A percentile compares a stretch with the other conserved stretches of the same genome.
These are phyloP conservation scores for Argyra leucocephala DNA, from an alignment of 2,888 invertebrate genomes.

Conservation along the genomic window DNA sequence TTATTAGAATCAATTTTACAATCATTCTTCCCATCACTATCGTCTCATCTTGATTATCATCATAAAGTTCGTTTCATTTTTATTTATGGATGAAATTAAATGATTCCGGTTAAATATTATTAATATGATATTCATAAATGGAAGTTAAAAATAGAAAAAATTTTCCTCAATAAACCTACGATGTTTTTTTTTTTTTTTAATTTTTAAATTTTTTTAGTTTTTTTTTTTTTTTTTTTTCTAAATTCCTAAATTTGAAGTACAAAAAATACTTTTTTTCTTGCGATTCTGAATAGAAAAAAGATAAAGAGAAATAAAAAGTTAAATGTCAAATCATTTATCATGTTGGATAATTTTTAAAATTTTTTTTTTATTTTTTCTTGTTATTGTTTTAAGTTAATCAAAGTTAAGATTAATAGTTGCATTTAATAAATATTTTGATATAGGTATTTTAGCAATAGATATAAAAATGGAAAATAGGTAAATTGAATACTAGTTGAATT, in stretches of 20 bases:
- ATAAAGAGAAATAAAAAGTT: background rate
- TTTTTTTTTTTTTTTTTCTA: background rate
- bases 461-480: background rate
- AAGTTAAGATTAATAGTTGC: background rate
- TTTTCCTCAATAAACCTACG: no score
- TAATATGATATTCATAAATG: background rate
- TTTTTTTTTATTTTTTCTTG: background rate
- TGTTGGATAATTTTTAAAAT: background rate
- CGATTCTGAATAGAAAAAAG: no score
- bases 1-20: no score
- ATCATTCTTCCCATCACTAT: no score
- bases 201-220: no score
- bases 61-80: background rate
- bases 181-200: no score
- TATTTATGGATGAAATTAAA: background rate
- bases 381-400: background rate
- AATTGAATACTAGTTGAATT: background rate
- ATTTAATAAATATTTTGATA: background rate
- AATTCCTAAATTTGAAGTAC: no score
- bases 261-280: background rate
- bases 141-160: no score
- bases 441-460: background rate
- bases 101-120: background rate
- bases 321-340: background rate
- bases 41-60: no score